phyloP scores from a whole-genome alignment of 2,888 invertebrate species.

The Venusia cambrica region DNA sequence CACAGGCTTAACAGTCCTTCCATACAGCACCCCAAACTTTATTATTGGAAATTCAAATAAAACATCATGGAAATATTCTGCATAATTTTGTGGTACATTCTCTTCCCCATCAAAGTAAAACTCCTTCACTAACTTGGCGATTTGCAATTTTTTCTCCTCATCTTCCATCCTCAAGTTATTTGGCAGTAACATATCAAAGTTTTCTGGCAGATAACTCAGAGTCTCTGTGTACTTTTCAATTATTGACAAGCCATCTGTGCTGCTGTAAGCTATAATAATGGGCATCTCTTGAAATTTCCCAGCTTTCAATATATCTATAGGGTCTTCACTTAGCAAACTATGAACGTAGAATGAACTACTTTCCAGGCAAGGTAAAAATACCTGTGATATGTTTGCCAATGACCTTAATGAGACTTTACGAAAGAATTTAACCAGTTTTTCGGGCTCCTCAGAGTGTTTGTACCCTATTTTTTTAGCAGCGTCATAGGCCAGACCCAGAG shows the following conservation, averaged over 20 bases:
- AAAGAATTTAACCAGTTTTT: constrained; percentile 47
- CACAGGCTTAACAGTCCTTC: constrained; percentile 42
- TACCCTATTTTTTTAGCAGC: constrained; percentile 72
- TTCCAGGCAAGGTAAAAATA: constrained; percentile 58
- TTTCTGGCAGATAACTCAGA: constrained; percentile 40
- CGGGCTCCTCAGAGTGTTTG: constrained; percentile 31
- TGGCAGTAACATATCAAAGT: constrained; percentile 54
- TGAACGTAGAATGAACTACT: constrained; percentile 32
- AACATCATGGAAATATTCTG: constrained; percentile 57
- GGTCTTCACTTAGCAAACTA: constrained; percentile 52
- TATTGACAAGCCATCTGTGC: constrained; percentile 38
- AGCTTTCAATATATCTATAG: constrained; percentile 42
- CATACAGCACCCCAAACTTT: constrained; percentile 50
- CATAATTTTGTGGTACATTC: constrained; percentile 39
- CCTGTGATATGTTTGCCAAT: constrained; percentile 38
- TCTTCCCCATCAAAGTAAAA: constrained; percentile 52
- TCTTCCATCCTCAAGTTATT: constrained; percentile 52
- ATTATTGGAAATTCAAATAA: constrained; percentile 55
- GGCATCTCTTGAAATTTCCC: constrained; percentile 51
- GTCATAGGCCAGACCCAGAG: constrained; percentile 44
- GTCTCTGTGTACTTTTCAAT: constrained; percentile 36
- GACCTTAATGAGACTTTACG: constrained; percentile 31
- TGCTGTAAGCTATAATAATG: constrained; percentile 49
- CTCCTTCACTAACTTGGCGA: constrained; percentile 53
- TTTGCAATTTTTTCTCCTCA: constrained; percentile 36